Percentiles rank a stretch among this genome's conserved stretches.
phyloP scores from a whole-genome alignment of 2,888 invertebrate genomes.

The Hartigia nigra region DNA sequence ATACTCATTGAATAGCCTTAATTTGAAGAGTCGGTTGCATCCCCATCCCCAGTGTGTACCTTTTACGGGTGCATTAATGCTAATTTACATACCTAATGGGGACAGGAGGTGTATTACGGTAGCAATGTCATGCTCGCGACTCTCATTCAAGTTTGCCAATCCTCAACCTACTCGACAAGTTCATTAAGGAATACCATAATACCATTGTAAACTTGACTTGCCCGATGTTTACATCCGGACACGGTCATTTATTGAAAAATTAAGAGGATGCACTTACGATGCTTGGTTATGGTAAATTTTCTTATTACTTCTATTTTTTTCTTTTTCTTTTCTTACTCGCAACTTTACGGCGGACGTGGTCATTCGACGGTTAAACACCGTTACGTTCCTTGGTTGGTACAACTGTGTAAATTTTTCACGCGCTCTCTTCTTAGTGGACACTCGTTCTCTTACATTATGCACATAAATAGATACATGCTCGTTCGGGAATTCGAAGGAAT shows the following conservation, averaged over 20 bases:
- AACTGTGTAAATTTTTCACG: neutral
- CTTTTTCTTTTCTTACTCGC: neutral
- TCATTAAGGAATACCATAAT: slow-evolving; percentile 47
- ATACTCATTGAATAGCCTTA: slow-evolving; percentile 33
- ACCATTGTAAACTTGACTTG: slow-evolving; percentile 38
- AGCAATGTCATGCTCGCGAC: neutral
- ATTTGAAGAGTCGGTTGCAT: slow-evolving; percentile 39
- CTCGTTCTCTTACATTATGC: neutral
- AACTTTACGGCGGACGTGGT: neutral
- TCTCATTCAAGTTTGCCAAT: neutral
- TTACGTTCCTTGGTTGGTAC: neutral
- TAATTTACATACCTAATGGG: slow-evolving; percentile 48
- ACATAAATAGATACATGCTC: neutral
- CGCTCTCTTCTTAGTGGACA: neutral
- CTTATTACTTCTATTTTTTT: too few species aligned
- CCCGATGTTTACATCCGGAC: slow-evolving; percentile 2
- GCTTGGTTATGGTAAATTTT: neutral
- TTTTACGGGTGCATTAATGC: slow-evolving; percentile 23
- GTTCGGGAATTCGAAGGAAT: neutral
- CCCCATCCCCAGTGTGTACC: slow-evolving; percentile 23
- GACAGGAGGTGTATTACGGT: neutral
- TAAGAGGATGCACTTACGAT: neutral
- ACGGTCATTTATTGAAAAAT: neutral
- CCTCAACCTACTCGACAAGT: slow-evolving; percentile 46
- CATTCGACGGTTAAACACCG: neutral